These are phyloP conservation scores for Epicauta chinensis DNA, from an alignment of 1,140 invertebrate genomes.

Conservation along the genomic window DNA sequence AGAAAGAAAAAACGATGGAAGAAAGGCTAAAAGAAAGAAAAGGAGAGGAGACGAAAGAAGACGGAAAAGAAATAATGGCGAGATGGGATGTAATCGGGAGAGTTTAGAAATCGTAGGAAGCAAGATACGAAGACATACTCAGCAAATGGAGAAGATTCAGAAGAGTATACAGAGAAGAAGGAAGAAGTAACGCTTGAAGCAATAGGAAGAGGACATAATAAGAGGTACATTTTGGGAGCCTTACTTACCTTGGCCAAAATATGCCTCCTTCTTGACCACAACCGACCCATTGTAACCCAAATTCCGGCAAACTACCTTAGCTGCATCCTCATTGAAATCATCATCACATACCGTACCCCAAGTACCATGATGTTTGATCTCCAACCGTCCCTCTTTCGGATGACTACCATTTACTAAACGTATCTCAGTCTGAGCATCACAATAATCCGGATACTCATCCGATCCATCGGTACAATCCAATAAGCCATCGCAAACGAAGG, in stretches of 20 bases:
- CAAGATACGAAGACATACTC: too few species aligned
- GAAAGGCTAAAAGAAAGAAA: too few species aligned
- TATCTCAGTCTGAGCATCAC: slow-evolving; percentile 56
- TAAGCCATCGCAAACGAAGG: slow-evolving; percentile 63
- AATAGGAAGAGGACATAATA: too few species aligned
- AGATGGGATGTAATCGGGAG: too few species aligned
- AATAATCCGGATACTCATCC: slow-evolving; percentile 56
- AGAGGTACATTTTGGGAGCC: too few species aligned
- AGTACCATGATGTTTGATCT: slow-evolving; percentile 60
- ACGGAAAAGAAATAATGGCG: too few species aligned
- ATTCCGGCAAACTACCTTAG: slow-evolving; percentile 58
- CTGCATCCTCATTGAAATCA: slow-evolving; percentile 60
- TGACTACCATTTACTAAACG: slow-evolving; percentile 54
- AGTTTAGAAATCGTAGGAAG: too few species aligned
- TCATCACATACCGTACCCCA: slow-evolving; percentile 80
- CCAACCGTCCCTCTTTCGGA: slow-evolving; percentile 57
- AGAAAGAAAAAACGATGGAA: too few species aligned
- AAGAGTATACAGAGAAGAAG: too few species aligned
- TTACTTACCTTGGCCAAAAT: slow-evolving; percentile 46
- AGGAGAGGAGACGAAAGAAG: too few species aligned
- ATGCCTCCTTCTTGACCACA: slow-evolving; percentile 47
- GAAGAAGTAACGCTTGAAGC: too few species aligned
- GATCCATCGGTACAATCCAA: slow-evolving; percentile 63
- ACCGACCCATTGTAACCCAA: slow-evolving; percentile 55
- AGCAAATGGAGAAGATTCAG: too few species aligned